phyloP scores from a whole-genome alignment of 2,888 invertebrate species.

The Drosophila differens region DNA sequence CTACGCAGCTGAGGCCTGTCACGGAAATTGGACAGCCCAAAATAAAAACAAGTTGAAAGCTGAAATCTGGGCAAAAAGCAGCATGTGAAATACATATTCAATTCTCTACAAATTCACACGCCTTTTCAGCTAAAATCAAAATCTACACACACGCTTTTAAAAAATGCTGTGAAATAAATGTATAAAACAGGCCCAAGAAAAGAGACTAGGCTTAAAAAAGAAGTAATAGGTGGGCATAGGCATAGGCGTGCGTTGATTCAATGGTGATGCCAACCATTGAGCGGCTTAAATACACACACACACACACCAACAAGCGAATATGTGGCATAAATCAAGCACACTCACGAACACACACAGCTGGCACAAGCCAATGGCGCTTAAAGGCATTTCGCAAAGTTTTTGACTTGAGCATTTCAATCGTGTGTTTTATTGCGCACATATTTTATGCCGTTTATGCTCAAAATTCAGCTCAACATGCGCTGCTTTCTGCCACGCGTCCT shows the following conservation, averaged over 20 bases:
- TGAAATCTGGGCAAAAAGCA: slow-evolving; percentile 48
- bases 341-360: slow-evolving; percentile 19
- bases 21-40: slow-evolving; percentile 61
- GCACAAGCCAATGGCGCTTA: slow-evolving; percentile 68
- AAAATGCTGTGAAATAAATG: slow-evolving; percentile 69
- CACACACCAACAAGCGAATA: slow-evolving; percentile 27
- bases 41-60: slow-evolving; percentile 70
- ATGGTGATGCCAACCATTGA: slow-evolving; percentile 72
- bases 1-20: slow-evolving; percentile 39
- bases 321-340: slow-evolving; percentile 74
- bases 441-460: slow-evolving; percentile 80
- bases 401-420: slow-evolving; percentile 79
- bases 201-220: slow-evolving; percentile 61
- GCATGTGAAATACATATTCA: slow-evolving; percentile 60
- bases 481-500: slow-evolving; percentile 10
- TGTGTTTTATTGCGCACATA: slow-evolving; percentile 80
- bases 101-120: slow-evolving; percentile 66
- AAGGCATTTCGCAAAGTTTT: slow-evolving; percentile 78
- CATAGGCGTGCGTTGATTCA: slow-evolving; percentile 64
- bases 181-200: slow-evolving; percentile 48
- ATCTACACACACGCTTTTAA: slow-evolving; percentile 44
- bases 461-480: slow-evolving; percentile 70
- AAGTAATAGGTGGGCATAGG: slow-evolving; percentile 62
- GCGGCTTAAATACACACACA: slow-evolving; percentile 64
- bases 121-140: slow-evolving; percentile 42